Evolutionary conservation across 2,113 vertebrate species (phyloP), one percentile per base, ranked within the genome.

Genomic region (Montifringilla adamsi): DNA sequence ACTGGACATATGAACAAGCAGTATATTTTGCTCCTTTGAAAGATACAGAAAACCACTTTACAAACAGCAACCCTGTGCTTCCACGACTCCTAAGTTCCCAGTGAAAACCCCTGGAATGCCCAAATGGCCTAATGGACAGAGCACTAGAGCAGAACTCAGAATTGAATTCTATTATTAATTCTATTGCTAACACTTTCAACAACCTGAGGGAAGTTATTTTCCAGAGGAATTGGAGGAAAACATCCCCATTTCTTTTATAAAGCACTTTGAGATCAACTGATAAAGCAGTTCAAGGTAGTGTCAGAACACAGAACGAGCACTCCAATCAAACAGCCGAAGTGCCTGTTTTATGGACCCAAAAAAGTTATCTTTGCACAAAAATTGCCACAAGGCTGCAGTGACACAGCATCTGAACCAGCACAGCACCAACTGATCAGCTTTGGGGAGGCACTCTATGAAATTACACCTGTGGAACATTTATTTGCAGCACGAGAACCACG

Each of bases 221-320:
- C 76, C 60, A 33, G 39, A 9, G 44, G 30, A 90, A 83, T 0
- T 46, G 1, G 5, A 75, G 37, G 49, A 79, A 85, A 64, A 56
- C 12, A 23, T n/a, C 60, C 87, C 59, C n/a, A 15, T 60, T 74
- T 93, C 94, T 94, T 96, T 97, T 93, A 94, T 95, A 96, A 96
- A 97, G 94, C 94, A 96, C 95, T 96, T 96, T 94, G 95, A 97
- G 95, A 96, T 93, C 85, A 84, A 41, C 82, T 59, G 75, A 67
- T 37, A n/a, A 43, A 33, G 19, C 15, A 53, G 72, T 11, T 70
- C 26, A 87, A 88, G 86, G 64, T 3, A 15, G 49, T 27, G 8
- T 44, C 60, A 89, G 91, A 63, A 52, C 39, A 12, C 19, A 27
- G 88, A 27, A 22, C 1, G 41, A 94, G 15, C 47, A 84, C 33